Conservation (phyloP, 1,140 invertebrate genomes). For the Helicorthomorpha holstii region DNA sequence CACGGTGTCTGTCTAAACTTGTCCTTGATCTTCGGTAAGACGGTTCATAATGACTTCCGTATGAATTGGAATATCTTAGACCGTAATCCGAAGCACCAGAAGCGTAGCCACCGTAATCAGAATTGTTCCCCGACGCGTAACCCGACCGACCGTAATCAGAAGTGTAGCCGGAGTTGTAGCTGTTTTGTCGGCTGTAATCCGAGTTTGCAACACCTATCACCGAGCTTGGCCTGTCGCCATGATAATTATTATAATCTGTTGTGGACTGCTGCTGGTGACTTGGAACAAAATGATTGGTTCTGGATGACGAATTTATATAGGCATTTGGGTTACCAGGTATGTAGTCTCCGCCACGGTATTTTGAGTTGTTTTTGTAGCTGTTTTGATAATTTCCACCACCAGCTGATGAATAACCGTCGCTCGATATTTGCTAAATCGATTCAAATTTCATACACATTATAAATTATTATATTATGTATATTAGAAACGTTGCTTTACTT, state of each 20-base stretch:
- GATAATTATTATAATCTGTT: too few relatives aligned
- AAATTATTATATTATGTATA: too few relatives aligned
- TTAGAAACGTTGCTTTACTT: too few relatives aligned
- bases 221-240: background rate
- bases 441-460: too few relatives aligned
- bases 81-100: slow-evolving; percentile 12
- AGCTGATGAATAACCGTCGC: background rate
- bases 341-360: background rate
- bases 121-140: slow-evolving; percentile 9
- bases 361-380: background rate
- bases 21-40: slow-evolving; percentile 1
- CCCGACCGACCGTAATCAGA: background rate
- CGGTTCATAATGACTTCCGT: slow-evolving; percentile 7
- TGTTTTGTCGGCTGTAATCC: background rate
- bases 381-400: background rate
- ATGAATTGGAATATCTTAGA: slow-evolving; percentile 9
- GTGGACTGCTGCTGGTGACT: too few relatives aligned
- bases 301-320: background rate
- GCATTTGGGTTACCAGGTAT: background rate
- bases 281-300: too few relatives aligned
- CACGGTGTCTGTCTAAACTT: too few relatives aligned
- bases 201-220: background rate
- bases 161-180: background rate
- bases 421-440: background rate
- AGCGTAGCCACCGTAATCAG: slow-evolving; percentile 10